Conservation (phyloP, 2,888 invertebrate species). For the Herminia tarsipennalis region DNA sequence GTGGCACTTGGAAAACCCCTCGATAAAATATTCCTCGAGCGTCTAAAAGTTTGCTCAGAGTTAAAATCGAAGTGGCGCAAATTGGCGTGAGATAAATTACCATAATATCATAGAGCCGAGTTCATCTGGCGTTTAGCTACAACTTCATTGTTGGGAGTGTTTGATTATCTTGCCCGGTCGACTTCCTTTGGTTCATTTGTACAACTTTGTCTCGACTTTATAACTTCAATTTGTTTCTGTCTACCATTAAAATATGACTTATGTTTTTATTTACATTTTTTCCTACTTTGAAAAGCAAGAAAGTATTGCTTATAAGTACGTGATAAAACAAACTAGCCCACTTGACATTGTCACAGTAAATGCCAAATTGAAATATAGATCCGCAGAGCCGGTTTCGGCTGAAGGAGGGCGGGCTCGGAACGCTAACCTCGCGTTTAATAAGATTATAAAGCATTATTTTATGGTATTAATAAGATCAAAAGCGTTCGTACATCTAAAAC, state of each 20-base stretch:
- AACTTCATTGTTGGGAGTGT: slow-evolving; percentile 68
- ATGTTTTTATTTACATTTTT: no score
- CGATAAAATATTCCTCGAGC: slow-evolving; percentile 59
- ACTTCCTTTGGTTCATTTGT: slow-evolving; percentile 79
- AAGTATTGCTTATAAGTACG: no score
- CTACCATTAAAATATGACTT: no score
- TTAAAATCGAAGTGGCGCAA: slow-evolving; percentile 73
- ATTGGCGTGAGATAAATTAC: slow-evolving; percentile 82
- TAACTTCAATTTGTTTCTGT: slow-evolving; percentile 56
- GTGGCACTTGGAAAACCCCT: slow-evolving; percentile 52
- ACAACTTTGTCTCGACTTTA: slow-evolving; percentile 53
- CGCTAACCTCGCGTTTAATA: slow-evolving; percentile 90
- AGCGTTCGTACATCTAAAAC: slow-evolving; percentile 87
- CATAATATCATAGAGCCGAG: slow-evolving; percentile 78
- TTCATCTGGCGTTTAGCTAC: slow-evolving; percentile 83
- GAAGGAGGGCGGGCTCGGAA: slow-evolving; percentile 74
- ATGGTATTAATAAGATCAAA: slow-evolving; percentile 91
- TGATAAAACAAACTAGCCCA: slow-evolving; percentile 19
- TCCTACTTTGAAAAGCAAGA: background rate
- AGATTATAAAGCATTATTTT: slow-evolving; percentile 91
- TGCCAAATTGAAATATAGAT: slow-evolving; percentile 73
- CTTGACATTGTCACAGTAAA: slow-evolving; percentile 57
- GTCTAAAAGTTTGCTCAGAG: slow-evolving; percentile 70
- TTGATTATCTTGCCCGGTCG: slow-evolving; percentile 76
- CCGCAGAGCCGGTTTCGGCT: slow-evolving; percentile 61